Conservation (phyloP, 1,140 invertebrate species). For the Trinorchestia longiramus region DNA sequence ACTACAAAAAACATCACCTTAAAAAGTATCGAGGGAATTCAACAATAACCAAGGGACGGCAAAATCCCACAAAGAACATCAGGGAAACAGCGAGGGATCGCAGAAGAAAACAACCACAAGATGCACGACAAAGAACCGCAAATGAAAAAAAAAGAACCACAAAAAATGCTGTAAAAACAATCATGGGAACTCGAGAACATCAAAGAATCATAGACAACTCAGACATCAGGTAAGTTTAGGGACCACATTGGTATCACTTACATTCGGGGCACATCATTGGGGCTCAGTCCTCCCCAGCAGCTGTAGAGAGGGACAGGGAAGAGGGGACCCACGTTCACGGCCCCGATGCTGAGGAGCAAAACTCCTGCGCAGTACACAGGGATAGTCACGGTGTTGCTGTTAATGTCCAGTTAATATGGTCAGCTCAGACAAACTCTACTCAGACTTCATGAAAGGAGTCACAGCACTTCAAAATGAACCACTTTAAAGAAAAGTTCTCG, state of each 20-base stretch:
- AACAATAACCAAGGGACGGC: no score
- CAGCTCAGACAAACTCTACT: background rate
- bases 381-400: background rate
- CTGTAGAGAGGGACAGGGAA: slow-evolving; percentile 60
- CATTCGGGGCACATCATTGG: slow-evolving; percentile 51
- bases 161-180: background rate
- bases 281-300: slow-evolving; percentile 58
- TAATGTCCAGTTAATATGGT: background rate
- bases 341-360: slow-evolving; percentile 59
- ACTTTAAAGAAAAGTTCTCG: background rate
- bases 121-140: no score
- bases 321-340: slow-evolving; percentile 58
- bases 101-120: no score
- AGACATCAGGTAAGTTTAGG: background rate
- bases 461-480: background rate
- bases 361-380: slow-evolving; percentile 41
- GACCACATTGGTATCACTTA: background rate
- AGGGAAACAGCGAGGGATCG: no score
- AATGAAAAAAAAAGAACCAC: no score
- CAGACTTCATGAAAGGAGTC: background rate
- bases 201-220: background rate
- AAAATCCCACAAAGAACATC: no score
- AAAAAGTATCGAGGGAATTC: no score
- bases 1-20: no score
- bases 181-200: background rate